A percentile compares a stretch with the other conserved stretches of the same genome.
phyloP scores from a whole-genome alignment of 2,113 vertebrate species.

The Thymallus thymallus region DNA sequence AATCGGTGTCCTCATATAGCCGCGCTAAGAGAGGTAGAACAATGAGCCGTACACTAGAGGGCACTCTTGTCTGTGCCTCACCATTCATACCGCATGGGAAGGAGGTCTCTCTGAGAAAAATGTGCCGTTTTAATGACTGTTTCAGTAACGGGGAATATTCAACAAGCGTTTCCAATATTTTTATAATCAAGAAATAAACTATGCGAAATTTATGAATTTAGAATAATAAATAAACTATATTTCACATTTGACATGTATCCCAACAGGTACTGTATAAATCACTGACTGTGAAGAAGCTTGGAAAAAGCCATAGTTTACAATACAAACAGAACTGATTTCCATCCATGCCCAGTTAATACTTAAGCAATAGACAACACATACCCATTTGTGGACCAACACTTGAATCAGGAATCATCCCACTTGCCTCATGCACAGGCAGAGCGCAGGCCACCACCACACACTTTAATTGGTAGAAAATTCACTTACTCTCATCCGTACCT shows the following conservation, averaged over 20 bases:
- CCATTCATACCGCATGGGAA: slow-evolving; percentile 6
- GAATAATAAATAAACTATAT: neutral
- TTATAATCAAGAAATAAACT: slow-evolving; percentile 25
- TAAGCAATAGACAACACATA: neutral
- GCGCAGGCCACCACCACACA: neutral
- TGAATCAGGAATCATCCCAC: neutral
- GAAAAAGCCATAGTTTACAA: neutral
- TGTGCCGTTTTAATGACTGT: slow-evolving; percentile 17
- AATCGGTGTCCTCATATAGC: slow-evolving; percentile 18
- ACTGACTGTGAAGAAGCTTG: neutral
- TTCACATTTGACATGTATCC: too few species aligned
- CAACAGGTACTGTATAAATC: neutral
- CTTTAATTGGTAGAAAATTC: slow-evolving; percentile 25
- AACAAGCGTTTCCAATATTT: slow-evolving; percentile 28
- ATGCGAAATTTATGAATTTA: slow-evolving; percentile 6
- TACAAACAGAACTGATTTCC: neutral
- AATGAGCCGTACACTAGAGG: slow-evolving; percentile 67
- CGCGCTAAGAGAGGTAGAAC: slow-evolving; percentile 8
- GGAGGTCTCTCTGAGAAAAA: slow-evolving; percentile 17
- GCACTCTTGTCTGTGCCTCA: slow-evolving; percentile 64
- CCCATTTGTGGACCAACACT: neutral
- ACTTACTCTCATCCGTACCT: slow-evolving; percentile 83
- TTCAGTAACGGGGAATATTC: slow-evolving; percentile 33
- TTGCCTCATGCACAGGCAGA: slow-evolving; percentile 6
- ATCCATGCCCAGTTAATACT: slow-evolving; percentile 10